These are phyloP conservation scores for Geotrypetes seraphini DNA, from an alignment of 2,797 vertebrate genomes.

Conservation along the genomic window DNA sequence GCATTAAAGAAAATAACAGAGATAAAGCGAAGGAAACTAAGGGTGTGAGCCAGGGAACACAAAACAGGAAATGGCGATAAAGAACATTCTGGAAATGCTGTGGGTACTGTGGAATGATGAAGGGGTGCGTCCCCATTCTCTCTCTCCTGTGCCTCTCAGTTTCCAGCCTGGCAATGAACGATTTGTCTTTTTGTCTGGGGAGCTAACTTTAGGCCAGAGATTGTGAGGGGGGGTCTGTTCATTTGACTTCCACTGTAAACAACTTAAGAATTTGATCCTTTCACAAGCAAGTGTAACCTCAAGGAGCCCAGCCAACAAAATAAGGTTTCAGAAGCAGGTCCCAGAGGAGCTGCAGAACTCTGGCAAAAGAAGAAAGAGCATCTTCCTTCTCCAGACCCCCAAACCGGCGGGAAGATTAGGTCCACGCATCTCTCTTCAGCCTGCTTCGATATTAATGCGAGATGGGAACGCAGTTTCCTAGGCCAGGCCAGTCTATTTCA, in stretches of 20 bases:
- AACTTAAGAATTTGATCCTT: conserved; percentile 2
- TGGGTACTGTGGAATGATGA: no score
- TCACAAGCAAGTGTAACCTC: not conserved
- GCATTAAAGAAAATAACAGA: not conserved
- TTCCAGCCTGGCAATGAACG: not conserved
- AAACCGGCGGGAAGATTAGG: no score
- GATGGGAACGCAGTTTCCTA: no score
- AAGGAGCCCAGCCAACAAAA: not conserved
- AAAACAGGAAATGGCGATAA: no score
- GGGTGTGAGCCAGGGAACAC: not conserved
- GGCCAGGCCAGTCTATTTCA: no score
- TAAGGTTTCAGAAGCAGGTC: conserved; percentile 2
- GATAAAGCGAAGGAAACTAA: not conserved
- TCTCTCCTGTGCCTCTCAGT: not conserved
- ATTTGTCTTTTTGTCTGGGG: not conserved
- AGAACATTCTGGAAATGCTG: no score
- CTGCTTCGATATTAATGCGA: no score
- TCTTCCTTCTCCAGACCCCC: no score
- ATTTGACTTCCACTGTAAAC: conserved; percentile 13
- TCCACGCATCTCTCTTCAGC: no score
- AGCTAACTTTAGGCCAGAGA: not conserved
- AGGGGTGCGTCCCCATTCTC: not conserved
- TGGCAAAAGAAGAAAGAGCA: not conserved
- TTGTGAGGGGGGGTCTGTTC: not conserved
- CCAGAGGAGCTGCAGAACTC: not conserved